Conservation (phyloP, 2,888 invertebrate species). For the Hypselothyrea guttata region DNA sequence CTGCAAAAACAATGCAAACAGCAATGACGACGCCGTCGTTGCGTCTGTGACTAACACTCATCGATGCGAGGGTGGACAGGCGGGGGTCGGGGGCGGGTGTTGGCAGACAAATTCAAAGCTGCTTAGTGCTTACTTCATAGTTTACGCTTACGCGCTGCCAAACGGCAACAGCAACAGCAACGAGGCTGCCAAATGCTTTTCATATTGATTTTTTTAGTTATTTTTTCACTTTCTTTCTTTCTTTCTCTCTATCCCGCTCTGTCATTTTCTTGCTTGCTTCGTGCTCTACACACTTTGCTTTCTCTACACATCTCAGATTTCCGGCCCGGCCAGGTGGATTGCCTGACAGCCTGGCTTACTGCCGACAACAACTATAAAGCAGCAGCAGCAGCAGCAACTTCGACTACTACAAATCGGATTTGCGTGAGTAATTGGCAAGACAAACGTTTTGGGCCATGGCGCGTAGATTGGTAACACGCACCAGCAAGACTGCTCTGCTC, state of each 20-base stretch:
- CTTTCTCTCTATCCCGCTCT: neutral
- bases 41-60: constrained; percentile 69
- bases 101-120: constrained; percentile 64
- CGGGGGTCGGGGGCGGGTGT: neutral
- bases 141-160: constrained; percentile 55
- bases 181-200: constrained; percentile 63
- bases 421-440: constrained; percentile 78
- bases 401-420: constrained; percentile 73
- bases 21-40: constrained; percentile 56
- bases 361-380: constrained; percentile 30
- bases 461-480: constrained; percentile 43
- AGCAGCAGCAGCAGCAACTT: constrained; percentile 18
- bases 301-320: constrained; percentile 1
- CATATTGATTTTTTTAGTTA: constrained; percentile 65
- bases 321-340: no score
- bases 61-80: constrained; percentile 23
- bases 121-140: constrained; percentile 75
- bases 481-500: constrained; percentile 14
- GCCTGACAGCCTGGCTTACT: constrained; percentile 32
- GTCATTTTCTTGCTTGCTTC: neutral
- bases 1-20: constrained; percentile 65
- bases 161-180: constrained; percentile 34
- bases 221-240: constrained; percentile 1
- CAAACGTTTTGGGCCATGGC: constrained; percentile 47
- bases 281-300: neutral